A percentile compares a stretch with the other conserved stretches of the same genome.
Conservation (phyloP, 2,888 invertebrate genomes). For the Morpho helenor region DNA sequence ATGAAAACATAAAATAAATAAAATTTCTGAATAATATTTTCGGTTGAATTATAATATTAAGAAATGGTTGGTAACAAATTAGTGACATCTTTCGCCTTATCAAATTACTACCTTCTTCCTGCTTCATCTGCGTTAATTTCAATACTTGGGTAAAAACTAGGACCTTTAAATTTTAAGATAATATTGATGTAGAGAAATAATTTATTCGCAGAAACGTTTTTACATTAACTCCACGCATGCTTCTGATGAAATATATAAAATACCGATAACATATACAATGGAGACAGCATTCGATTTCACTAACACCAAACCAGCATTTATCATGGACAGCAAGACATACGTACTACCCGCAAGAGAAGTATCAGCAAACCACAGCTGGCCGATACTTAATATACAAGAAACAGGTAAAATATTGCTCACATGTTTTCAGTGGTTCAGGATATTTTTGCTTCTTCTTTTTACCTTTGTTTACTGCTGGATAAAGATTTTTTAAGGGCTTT, state of each 20-base stretch:
- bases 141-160: too few species aligned
- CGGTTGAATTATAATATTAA: too few species aligned
- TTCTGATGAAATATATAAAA: constrained; percentile 56
- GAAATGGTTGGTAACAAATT: too few species aligned
- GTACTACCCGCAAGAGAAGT: constrained; percentile 42
- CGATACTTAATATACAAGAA: constrained; percentile 80
- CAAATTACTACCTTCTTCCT: too few species aligned
- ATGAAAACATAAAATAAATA: too few species aligned
- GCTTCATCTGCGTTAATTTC: too few species aligned
- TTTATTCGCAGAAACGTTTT: constrained; percentile 56
- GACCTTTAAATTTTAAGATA: background rate
- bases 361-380: constrained; percentile 63
- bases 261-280: constrained; percentile 65
- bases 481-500: too few species aligned
- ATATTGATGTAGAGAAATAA: background rate
- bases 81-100: too few species aligned
- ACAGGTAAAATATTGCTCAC: constrained; percentile 56
- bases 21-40: too few species aligned
- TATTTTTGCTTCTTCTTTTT: too few species aligned
- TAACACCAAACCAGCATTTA: constrained; percentile 54
- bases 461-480: too few species aligned
- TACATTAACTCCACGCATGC: constrained; percentile 45
- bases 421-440: too few species aligned
- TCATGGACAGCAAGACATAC: constrained; percentile 47
- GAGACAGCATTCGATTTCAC: constrained; percentile 44